Conservation (phyloP, 2,113 vertebrate species). For the Calonectris borealis region DNA sequence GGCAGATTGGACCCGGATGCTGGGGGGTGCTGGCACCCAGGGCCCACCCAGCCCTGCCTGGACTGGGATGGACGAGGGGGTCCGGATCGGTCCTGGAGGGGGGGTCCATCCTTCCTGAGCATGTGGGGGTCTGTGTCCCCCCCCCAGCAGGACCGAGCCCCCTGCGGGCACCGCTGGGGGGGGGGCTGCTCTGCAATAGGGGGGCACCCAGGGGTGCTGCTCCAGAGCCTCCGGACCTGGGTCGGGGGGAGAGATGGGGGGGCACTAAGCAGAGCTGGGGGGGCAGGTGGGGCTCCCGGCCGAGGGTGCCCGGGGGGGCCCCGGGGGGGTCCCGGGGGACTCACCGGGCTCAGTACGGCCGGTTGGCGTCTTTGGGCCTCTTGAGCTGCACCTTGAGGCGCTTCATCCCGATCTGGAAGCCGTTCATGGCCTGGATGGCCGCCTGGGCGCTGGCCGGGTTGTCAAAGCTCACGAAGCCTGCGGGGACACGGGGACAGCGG, state of each 20-base stretch:
- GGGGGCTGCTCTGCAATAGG: background rate
- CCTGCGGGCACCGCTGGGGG: background rate
- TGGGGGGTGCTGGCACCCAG: background rate
- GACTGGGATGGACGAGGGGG: background rate
- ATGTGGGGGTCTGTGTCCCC: background rate
- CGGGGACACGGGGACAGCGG: background rate
- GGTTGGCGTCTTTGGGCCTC: conserved; percentile 90
- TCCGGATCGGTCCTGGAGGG: background rate
- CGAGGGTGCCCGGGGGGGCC: background rate
- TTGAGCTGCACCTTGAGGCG: conserved; percentile 93
- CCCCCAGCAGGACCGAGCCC: background rate
- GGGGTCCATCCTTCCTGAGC: background rate
- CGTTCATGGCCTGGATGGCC: conserved; percentile 93
- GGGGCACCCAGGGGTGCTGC: background rate
- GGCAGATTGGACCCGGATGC: background rate
- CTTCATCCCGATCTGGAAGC: conserved; percentile 95
- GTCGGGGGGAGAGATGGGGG: background rate
- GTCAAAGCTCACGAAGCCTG: conserved; percentile 94
- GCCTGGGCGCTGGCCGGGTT: conserved; percentile 91
- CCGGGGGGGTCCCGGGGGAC: background rate
- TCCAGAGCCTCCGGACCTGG: background rate
- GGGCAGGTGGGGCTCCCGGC: background rate
- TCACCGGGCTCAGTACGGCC: conserved; percentile 83
- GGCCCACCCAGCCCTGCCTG: background rate
- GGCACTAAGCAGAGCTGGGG: background rate